Base-by-base conservation (phyloP, 2,888 invertebrate genomes). In the Caenorhabditis plicata region DNA sequence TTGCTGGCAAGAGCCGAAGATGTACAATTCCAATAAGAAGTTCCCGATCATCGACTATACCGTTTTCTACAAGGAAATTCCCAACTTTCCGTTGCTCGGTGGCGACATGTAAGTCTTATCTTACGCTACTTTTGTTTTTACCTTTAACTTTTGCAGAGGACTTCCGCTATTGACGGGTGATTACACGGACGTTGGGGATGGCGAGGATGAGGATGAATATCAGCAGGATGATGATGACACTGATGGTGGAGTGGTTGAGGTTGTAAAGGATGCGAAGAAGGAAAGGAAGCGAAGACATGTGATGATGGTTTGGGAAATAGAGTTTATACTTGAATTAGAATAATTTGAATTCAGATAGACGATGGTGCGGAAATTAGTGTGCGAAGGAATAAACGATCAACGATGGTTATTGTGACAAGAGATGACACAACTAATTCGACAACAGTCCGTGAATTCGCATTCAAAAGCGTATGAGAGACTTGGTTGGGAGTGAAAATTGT, bases 61-160 rank as follows among this genome's bases (percentile, higher is more conserved):
- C 9, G 70, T 76, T 20, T 71, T 61, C 52, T 75, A 53, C 51
- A 75, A 76, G 41, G 70, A 75, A 38, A 62, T 76, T 22, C 73
- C 71, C 3, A 64, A 64, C 20, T 68, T 75, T 25, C 73, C 73
- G 2, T 66, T 74, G 20, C 51, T 75, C 17, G 69, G 63, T 5
- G 68, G 71, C 17, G 66, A 61, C 20, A 45, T 60, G 68, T 71
- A 52, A 51, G 71, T 44, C n/a, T 17, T 20, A 11, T 42, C 42
- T 5, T 23, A 22, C 13, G 15, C n/a, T 7, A 17, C 9, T 19
- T 4, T 35, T 32, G 26, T 13, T 22, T 19, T 56, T 29, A 22
- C 22, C 44, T 23, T 3, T 29, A 25, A 36, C 7, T 15, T 25
- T 52, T 58, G 41, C 40, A 64, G 60, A 51, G 57, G 58, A 9